A percentile compares a stretch with the other conserved stretches of the same genome.
phyloP scores from a whole-genome alignment of 2,113 vertebrate species.

The Hippolais icterina region DNA sequence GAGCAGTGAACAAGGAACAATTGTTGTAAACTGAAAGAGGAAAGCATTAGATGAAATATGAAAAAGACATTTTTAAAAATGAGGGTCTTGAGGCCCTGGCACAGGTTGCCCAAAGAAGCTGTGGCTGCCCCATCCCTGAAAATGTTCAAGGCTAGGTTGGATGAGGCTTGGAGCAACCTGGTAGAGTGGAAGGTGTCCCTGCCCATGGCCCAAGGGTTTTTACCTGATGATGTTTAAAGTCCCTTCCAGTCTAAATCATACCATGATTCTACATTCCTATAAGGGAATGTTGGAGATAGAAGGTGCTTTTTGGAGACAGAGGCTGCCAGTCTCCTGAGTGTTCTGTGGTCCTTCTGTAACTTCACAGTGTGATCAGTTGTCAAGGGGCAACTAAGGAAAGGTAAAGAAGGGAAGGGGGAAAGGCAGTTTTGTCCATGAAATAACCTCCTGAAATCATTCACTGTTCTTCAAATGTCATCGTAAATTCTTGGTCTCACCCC shows the following conservation, averaged over 20 bases:
- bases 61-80: neutral
- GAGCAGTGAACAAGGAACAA: neutral
- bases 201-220: fast-evolving
- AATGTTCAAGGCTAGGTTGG: neutral
- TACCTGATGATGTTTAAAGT: neutral
- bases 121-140: neutral
- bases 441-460: neutral
- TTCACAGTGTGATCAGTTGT: neutral
- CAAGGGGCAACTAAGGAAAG: neutral
- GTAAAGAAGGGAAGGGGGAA: neutral
- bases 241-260: neutral
- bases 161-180: neutral
- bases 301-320: neutral
- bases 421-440: neutral
- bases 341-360: neutral
- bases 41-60: no score
- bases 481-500: neutral
- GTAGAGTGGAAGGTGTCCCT: neutral
- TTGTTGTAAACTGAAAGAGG: neutral
- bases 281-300: neutral
- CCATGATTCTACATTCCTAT: neutral
- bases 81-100: fast-evolving
- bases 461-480: neutral
- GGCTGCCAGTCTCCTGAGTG: neutral
- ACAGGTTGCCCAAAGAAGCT: neutral